Evolutionary conservation across 2,888 invertebrate species (phyloP), one percentile per base, ranked within the genome.

Genomic region (Prosopocoilus inquinatus): DNA sequence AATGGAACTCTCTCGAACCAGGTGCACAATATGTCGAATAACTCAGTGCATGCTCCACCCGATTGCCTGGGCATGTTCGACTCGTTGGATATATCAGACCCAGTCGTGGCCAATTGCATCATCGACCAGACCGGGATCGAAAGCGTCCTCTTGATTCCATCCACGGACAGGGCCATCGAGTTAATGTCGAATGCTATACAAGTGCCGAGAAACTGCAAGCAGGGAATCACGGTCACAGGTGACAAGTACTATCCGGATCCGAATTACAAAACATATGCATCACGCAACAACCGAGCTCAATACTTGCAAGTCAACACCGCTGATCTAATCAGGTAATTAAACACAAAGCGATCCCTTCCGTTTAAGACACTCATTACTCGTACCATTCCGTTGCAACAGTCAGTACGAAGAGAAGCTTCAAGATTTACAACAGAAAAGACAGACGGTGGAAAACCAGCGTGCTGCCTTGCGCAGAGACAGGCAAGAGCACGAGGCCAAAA

Each of bases 21-120:
- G 80, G 72, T 79, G 43, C 80, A 82, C 51, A 72, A 82, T 66
- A 78, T 81, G 8, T 66, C 76, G 0, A 60, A 63, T 0, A 70
- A 78, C 62, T 72, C 78, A 39, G 83, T 83, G 36, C 68, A 73
- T 9, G 79, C 81, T 2, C 68, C 76, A 1, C 55, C 67, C 1
- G 72, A 73, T 1, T 81, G 80, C 69, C 54, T 66, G 0, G 82
- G 81, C 54, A 78, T 95, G 9, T 81, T 91, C 48, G 85, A 92
- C 68, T 81, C 87, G 57, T 80, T 96, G 52, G 83, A 85, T 57
- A 84, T 93, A 52, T 75, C 81, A 2, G 88, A 94, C 78, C 84
- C 89, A 0, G 84, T 91, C 9, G 86, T 95, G 1, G 84, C 86
- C 64, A 96, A 96, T 80, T 88, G 85, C 70, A 81, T 96, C 32